Percentiles rank a stretch among this genome's conserved stretches.
Conservation (phyloP, 2,113 vertebrate genomes). For the Ascaphus truei region DNA sequence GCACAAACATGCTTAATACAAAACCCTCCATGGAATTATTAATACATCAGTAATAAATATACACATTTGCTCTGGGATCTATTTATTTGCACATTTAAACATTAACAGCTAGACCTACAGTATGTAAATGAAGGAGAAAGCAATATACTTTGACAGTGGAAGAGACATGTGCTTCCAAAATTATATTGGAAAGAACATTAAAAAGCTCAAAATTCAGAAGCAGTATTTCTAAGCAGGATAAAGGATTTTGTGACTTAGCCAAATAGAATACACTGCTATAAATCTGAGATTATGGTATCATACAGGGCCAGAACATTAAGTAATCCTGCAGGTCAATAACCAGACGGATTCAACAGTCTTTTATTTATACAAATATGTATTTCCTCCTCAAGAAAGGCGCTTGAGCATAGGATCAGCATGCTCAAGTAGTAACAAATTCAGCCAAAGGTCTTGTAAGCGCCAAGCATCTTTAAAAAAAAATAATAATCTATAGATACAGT, state of each 20-base stretch:
- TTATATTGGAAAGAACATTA: neutral
- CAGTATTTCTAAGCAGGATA: conserved; percentile 6
- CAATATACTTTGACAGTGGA: too few species aligned
- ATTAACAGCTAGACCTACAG: too few species aligned
- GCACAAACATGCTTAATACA: too few species aligned
- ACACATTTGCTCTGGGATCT: too few species aligned
- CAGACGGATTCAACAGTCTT: conserved; percentile 20
- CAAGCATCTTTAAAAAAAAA: too few species aligned
- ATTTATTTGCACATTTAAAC: too few species aligned
- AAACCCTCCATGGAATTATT: too few species aligned
- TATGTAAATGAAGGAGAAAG: too few species aligned
- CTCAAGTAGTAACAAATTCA: neutral
- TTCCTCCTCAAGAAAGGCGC: neutral
- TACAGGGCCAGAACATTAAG: conserved; percentile 16
- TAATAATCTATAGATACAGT: too few species aligned
- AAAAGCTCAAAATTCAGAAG: conserved; percentile 13
- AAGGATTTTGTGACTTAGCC: conserved; percentile 18
- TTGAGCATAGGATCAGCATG: neutral
- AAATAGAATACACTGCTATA: conserved; percentile 17
- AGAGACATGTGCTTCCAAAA: too few species aligned
- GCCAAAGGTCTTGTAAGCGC: neutral
- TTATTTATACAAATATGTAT: conserved; percentile 11
- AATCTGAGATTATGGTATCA: conserved; percentile 31
- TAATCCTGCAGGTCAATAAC: conserved; percentile 30
- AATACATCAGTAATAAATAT: too few species aligned